These are phyloP conservation scores for Perca schrenkii DNA, from an alignment of 2,113 vertebrate genomes.

Conservation along the genomic window DNA sequence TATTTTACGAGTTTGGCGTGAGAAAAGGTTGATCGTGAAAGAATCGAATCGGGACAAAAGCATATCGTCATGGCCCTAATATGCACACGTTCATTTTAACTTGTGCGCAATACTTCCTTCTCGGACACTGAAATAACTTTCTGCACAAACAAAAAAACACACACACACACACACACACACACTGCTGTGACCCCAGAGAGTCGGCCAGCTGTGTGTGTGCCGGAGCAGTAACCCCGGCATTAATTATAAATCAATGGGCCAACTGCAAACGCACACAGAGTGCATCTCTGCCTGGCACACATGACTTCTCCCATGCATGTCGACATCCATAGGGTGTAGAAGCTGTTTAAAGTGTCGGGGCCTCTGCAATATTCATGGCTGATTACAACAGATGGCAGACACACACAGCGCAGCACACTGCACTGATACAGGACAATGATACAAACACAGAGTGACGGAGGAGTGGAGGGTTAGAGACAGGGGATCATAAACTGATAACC, in stretches of 20 bases:
- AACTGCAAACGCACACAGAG: slow-evolving; percentile 78
- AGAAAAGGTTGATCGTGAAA: too few relatives aligned
- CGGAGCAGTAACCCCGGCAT: slow-evolving; percentile 73
- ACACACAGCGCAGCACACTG: slow-evolving; percentile 44
- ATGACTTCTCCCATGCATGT: slow-evolving; percentile 76
- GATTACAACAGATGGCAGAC: slow-evolving; percentile 77
- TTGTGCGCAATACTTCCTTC: slow-evolving; percentile 5
- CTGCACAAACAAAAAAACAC: slow-evolving; percentile 27
- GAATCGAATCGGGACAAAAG: too few relatives aligned
- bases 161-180: slow-evolving; percentile 29
- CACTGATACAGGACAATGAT: slow-evolving; percentile 72
- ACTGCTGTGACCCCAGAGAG: slow-evolving; percentile 73
- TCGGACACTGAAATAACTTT: slow-evolving; percentile 63
- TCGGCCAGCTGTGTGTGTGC: slow-evolving; percentile 79
- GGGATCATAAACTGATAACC: slow-evolving; percentile 30
- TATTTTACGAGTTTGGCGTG: too few relatives aligned
- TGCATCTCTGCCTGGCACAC: slow-evolving; percentile 70
- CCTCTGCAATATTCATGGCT: slow-evolving; percentile 76
- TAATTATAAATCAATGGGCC: slow-evolving; percentile 84
- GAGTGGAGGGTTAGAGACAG: slow-evolving; percentile 15
- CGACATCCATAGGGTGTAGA: slow-evolving; percentile 74
- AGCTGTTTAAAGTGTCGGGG: slow-evolving; percentile 69
- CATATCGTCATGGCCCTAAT: not conserved
- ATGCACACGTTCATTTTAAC: slow-evolving; percentile 3
- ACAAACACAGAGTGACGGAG: slow-evolving; percentile 27